phyloP scores from a whole-genome alignment of 1,140 invertebrate genomes.

The Eupristina koningsbergeri region DNA sequence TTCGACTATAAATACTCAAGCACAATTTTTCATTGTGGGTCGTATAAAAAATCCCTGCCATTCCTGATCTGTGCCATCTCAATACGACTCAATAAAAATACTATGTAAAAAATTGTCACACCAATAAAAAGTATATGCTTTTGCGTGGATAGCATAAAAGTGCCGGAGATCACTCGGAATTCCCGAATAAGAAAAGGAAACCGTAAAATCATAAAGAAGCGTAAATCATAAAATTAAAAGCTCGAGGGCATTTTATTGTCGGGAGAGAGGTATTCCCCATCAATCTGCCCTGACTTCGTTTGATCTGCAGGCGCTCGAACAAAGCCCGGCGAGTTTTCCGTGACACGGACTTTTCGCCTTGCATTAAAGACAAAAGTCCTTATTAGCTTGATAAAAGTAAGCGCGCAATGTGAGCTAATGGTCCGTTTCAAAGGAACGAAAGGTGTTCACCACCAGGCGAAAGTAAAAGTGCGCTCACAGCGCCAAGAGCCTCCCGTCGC shows the following conservation, averaged over 20 bases:
- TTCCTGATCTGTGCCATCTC: background rate
- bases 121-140: background rate
- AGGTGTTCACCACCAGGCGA: slow-evolving; percentile 36
- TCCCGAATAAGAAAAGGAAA: no score
- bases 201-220: no score
- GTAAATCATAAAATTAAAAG: no score
- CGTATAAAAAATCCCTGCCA: background rate
- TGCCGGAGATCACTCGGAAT: no score
- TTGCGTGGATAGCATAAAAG: background rate
- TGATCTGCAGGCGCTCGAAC: background rate
- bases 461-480: slow-evolving; percentile 42
- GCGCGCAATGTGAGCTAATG: slow-evolving; percentile 7
- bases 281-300: no score
- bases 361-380: slow-evolving; percentile 16
- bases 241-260: background rate
- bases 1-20: background rate
- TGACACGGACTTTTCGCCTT: background rate
- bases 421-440: slow-evolving; percentile 25
- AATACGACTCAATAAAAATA: background rate
- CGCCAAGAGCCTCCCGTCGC: slow-evolving; percentile 4
- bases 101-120: background rate
- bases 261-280: background rate
- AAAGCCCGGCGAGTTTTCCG: background rate
- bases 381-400: slow-evolving; percentile 15
- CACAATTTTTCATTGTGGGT: background rate